Percentiles rank a stretch among this genome's conserved stretches.
These are phyloP conservation scores for Brachionus manjavacas DNA, from an alignment of 1,140 invertebrate genomes.

Conservation along the genomic window DNA sequence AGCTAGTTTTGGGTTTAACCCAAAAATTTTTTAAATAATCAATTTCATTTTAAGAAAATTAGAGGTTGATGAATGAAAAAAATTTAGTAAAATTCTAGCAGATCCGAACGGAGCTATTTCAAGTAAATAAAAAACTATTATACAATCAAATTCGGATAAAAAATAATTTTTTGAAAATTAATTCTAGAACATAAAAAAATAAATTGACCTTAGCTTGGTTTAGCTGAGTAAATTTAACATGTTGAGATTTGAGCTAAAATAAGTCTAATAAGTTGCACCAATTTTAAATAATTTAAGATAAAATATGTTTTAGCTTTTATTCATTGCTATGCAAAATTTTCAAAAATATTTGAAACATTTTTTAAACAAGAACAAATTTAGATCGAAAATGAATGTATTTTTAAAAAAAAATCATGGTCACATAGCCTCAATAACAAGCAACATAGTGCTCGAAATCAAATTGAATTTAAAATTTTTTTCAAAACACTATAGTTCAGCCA, in stretches of 20 bases:
- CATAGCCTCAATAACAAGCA: not conserved
- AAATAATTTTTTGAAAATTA: no score
- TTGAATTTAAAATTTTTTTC: constrained; percentile 10
- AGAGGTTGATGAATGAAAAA: no score
- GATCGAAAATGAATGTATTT: not conserved
- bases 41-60: no score
- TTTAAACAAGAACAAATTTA: not conserved
- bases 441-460: not conserved
- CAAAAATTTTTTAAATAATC: no score
- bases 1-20: no score
- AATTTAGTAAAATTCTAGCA: no score
- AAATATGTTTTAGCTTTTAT: not conserved
- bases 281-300: constrained; percentile 12
- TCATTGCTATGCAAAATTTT: not conserved
- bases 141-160: no score
- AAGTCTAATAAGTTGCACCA: not conserved
- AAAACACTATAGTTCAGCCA: not conserved
- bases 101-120: no score
- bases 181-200: not conserved
- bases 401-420: not conserved
- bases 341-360: constrained; percentile 1
- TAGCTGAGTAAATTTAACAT: not conserved
- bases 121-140: no score
- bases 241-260: not conserved
- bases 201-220: not conserved